phyloP scores from a whole-genome alignment of 1,140 invertebrate species.

The Stegodyphus dumicola region DNA sequence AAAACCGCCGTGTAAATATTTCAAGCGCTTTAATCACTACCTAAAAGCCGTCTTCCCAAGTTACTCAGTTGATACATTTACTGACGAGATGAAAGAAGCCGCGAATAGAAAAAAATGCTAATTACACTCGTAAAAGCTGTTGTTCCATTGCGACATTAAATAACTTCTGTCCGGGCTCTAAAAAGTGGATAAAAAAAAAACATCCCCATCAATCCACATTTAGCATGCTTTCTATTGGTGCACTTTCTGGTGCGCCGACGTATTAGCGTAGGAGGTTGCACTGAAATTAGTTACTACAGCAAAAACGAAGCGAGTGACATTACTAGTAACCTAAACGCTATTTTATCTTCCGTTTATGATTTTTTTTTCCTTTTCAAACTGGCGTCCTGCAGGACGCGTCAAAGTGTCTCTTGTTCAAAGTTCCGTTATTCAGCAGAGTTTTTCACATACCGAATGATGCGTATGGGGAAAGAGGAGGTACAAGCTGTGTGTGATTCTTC shows the following conservation, averaged over 20 bases:
- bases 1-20: too few species aligned
- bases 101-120: constrained; percentile 34
- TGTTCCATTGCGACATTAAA: constrained; percentile 17
- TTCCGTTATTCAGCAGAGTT: not conserved
- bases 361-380: not conserved
- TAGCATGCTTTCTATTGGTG: not conserved
- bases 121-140: constrained; percentile 41
- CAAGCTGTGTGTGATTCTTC: too few species aligned
- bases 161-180: constrained; percentile 9
- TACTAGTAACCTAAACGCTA: not conserved
- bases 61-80: constrained; percentile 23
- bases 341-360: not conserved
- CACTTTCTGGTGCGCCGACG: constrained; percentile 1
- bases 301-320: not conserved
- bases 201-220: constrained; percentile 36
- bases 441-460: too few species aligned
- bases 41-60: constrained; percentile 16
- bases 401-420: not conserved
- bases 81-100: constrained; percentile 23
- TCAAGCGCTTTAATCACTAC: not conserved
- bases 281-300: not conserved
- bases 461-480: too few species aligned
- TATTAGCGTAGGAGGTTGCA: constrained; percentile 30
- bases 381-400: not conserved
- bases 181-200: constrained; percentile 36